Evolutionary conservation across 2,888 invertebrate genomes (phyloP), one percentile per base, ranked within the genome.

Genomic region (Melikaiella ostensackeni): DNA sequence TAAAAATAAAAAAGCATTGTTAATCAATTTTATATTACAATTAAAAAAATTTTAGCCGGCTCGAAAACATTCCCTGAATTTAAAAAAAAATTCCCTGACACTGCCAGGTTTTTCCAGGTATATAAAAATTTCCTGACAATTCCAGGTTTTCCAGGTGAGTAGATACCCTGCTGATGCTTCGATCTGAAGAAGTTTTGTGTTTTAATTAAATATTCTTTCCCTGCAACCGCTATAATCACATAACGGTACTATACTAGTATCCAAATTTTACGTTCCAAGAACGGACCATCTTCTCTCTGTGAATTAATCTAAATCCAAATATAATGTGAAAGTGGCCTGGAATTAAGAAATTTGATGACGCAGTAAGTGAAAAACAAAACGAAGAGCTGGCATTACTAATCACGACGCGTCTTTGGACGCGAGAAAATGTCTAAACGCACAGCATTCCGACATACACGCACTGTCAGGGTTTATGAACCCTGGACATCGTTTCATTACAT

Each of bases 301-400:
- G 13, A 57, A 57, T 50, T n/a, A 50, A 50, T 50, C 57, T 1
- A 13, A 57, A 57, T 57, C 13, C 8, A 66, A 24, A 19, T n/a
- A 27, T 70, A 27, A 30, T 16, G n/a, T 50, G n/a, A 50, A 50
- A 70, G 27, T n/a, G 27, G 30, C 19, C n/a, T 19, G 27, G 70
- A 50, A 50, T 70, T 11, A 19, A n/a, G 50, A 50, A 70, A 50
- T 42, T 70, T 50, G 19, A 70, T 42, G 70, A 70, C n/a, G 70
- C 46, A 50, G 30, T 30, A 42, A 50, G 30, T 70, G 50, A 30
- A 70, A 70, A 70, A 70, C 11, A 70, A 70, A 70, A 70, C n/a
- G 50, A 33, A 24, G 24, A 24, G 57, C 57, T 57, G 13, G 11
- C 50, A 70, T 70, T 70, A 66, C 70, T 70, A 70, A 70, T 33